Evolutionary conservation across 1,140 invertebrate genomes (phyloP), one percentile per base, ranked within the genome.

Genomic region (Heliconius hewitsoni): DNA sequence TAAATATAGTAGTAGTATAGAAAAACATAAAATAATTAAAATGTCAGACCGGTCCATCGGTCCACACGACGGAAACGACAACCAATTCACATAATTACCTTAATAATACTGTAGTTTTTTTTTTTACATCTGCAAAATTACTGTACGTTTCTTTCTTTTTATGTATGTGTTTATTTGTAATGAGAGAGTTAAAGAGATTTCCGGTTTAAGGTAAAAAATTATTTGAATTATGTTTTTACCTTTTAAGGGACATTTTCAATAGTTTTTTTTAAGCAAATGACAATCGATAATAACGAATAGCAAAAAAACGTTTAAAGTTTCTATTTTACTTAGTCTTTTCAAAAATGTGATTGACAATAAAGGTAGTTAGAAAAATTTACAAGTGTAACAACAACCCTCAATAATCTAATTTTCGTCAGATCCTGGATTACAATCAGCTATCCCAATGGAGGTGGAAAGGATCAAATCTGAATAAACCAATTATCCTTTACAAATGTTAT

Each of bases 401-500:
- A 42, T 78, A 78, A 78, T 78, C 27, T 70, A 78, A 78, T 78
- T 78, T 74, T 46, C 55, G 34, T 27, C 42, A 34, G 30, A 23
- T 57, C 52, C 52, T 73, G 34, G 52, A 73, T 72, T 39, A 74
- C 77, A 74, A 78, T 74, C 77, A 74, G 71, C 55, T 78, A 46
- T 70, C 52, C 57, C 77, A 60, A 60, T 5, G 77, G 77, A 57
- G 70, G 76, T 77, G 34, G 19, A 78, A 78, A 66, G 72, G 77
- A 74, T 74, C 37, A 70, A 74, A 57, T 66, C 77, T 74, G 71
- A 78, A 74, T 78, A 78, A 78, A 78, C 55, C 57, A 78, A 78
- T 78, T 78, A 78, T 73, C 77, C 72, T 66, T 74, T 70, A 39
- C 39, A 73, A 74, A 78, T 52, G 18, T 74, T 78, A 78, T 78